phyloP scores from a whole-genome alignment of 2,797 vertebrate genomes.

The Enteromius trimaculatus region DNA sequence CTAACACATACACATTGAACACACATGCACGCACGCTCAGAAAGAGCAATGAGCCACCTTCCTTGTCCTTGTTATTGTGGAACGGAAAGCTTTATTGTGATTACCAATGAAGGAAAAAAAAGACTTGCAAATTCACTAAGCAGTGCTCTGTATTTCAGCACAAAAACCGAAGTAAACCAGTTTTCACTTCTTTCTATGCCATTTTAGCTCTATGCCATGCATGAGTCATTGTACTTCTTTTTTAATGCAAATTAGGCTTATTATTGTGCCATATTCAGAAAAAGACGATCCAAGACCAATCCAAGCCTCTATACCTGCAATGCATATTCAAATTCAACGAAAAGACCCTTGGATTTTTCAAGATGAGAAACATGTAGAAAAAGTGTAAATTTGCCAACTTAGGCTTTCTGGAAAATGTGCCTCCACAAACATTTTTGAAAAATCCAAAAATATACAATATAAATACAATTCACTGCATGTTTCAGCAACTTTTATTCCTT shows the following conservation, averaged over 20 bases:
- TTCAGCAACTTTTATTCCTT: neutral
- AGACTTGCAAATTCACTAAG: neutral
- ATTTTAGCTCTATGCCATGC: neutral
- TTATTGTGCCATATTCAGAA: neutral
- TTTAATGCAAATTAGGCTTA: conserved; percentile 1
- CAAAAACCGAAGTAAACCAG: neutral
- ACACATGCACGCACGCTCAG: neutral
- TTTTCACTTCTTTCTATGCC: neutral
- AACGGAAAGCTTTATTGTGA: neutral
- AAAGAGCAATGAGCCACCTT: neutral
- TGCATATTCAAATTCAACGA: neutral
- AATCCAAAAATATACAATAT: neutral
- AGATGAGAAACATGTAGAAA: neutral
- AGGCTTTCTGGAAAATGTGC: neutral
- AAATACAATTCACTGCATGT: neutral
- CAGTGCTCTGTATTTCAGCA: neutral
- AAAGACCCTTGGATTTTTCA: neutral
- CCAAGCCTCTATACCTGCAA: neutral
- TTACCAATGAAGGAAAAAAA: neutral
- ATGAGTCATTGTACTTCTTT: neutral
- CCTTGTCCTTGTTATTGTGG: neutral
- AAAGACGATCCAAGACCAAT: neutral
- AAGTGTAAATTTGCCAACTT: neutral
- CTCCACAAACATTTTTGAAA: neutral
- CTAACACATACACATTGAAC: neutral